Evolutionary conservation across 2,888 invertebrate species (phyloP), one percentile per base, ranked within the genome.

Genomic region (Agapostemon virescens): DNA sequence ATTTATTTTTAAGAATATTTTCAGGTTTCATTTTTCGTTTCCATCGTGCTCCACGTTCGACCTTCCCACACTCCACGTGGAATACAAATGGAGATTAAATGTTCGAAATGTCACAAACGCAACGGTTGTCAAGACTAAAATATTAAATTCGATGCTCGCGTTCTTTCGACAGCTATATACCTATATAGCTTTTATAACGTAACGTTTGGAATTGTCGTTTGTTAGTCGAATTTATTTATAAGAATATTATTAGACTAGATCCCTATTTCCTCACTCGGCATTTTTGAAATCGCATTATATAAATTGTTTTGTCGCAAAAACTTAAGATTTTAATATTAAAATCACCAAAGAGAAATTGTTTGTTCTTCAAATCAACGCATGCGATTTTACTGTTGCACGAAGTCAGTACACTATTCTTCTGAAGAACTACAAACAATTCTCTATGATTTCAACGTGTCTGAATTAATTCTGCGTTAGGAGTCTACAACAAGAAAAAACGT

Each of bases 41-140:
- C 15, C 30, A n/a, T 61, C 69, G n/a, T 61, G 36, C 6, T 26
- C 49, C 42, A 49, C 20, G 58, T 40, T 17, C 49, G 55, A 52
- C 38, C 73, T 45, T 30, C 49, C 70, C 61, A 52, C 68, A 68
- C n/a, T 36, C 36, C 71, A 6, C 1, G 23, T 7, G 55, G 49
- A 69, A 84, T 77, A 77, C n/a, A 49, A 49, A 49, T n/a, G n/a
- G 49, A 1, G 49, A 11, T 49, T 3, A n/a, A 49, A 49, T 49
- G 11, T 49, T 49, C 11, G n/a, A 4, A n/a, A n/a, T n/a, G 11
- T 49, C n/a, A 49, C 49, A n/a, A n/a, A 49, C 11, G 11, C 49
- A n/a, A n/a, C n/a, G 49, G 0, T 49, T 49, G 11, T 49, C 49
- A 3, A 11, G 3, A 49, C 11, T n/a, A 11, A 9, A 49, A 49